Percentiles rank a stretch among this genome's conserved stretches.
phyloP scores from a whole-genome alignment of 1,140 invertebrate genomes.

The Dufourea novaeangliae region DNA sequence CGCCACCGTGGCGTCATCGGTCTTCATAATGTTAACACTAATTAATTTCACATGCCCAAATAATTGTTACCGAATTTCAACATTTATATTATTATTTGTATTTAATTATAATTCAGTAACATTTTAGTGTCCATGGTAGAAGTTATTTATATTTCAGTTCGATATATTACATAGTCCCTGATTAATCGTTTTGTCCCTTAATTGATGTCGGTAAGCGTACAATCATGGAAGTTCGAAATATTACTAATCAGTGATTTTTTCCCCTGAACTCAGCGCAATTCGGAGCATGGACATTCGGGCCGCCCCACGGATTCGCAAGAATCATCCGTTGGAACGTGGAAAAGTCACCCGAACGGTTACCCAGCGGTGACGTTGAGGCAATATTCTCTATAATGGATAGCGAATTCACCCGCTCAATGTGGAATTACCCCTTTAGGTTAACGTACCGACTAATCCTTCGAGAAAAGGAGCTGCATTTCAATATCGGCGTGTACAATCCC shows the following conservation, averaged over 20 bases:
- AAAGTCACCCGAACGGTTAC: slow-evolving; percentile 91
- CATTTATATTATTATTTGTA: too few species aligned
- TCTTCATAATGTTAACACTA: too few species aligned
- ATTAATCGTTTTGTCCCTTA: too few species aligned
- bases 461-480: slow-evolving; percentile 95
- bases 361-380: slow-evolving; percentile 94
- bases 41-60: too few species aligned
- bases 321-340: slow-evolving; percentile 95
- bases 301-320: slow-evolving; percentile 96
- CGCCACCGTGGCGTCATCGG: too few species aligned
- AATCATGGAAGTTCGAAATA: neutral
- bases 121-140: too few species aligned
- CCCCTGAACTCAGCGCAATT: slow-evolving; percentile 90
- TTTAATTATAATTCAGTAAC: too few species aligned
- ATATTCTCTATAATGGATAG: slow-evolving; percentile 95
- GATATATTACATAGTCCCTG: too few species aligned
- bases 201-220: too few species aligned
- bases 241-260: slow-evolving; percentile 46
- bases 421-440: slow-evolving; percentile 95
- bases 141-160: too few species aligned
- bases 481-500: slow-evolving; percentile 95
- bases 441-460: slow-evolving; percentile 93
- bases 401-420: slow-evolving; percentile 95
- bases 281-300: slow-evolving; percentile 95
- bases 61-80: too few species aligned